A percentile compares a stretch with the other conserved stretches of the same genome.
phyloP scores from a whole-genome alignment of 2,113 vertebrate species.

The Hassar affinis region DNA sequence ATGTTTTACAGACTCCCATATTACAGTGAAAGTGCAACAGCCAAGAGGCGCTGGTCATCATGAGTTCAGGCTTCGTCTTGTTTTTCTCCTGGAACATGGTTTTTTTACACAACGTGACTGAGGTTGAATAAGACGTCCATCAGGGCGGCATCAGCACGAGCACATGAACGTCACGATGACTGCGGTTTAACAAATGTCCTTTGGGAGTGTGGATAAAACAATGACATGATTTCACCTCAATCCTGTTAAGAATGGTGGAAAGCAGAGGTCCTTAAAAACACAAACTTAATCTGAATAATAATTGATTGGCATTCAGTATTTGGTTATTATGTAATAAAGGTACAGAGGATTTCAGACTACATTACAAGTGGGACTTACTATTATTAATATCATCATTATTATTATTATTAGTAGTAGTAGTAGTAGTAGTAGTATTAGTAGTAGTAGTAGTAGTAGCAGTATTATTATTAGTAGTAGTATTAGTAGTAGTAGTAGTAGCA shows the following conservation, averaged over 20 bases:
- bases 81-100: neutral
- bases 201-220: neutral
- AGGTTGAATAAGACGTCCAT: slow-evolving; percentile 35
- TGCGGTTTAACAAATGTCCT: neutral
- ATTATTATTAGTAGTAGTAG: too few species aligned
- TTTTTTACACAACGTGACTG: neutral
- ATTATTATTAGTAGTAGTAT: too few species aligned
- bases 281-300: too few species aligned
- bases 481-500: too few species aligned
- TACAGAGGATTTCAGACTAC: neutral
- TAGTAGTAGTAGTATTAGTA: too few species aligned
- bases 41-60: neutral
- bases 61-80: too few species aligned
- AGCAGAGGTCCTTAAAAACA: neutral
- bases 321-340: neutral
- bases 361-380: neutral
- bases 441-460: too few species aligned
- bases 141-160: slow-evolving; percentile 4
- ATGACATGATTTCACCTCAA: too few species aligned
- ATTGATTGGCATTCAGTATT: neutral
- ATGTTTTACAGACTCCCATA: neutral
- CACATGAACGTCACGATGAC: slow-evolving; percentile 33
- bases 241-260: neutral
- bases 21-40: neutral
- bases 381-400: neutral